Evolutionary conservation across 2,113 vertebrate genomes (phyloP).

Genomic region (Oxygymnocypris stewartii): DNA sequence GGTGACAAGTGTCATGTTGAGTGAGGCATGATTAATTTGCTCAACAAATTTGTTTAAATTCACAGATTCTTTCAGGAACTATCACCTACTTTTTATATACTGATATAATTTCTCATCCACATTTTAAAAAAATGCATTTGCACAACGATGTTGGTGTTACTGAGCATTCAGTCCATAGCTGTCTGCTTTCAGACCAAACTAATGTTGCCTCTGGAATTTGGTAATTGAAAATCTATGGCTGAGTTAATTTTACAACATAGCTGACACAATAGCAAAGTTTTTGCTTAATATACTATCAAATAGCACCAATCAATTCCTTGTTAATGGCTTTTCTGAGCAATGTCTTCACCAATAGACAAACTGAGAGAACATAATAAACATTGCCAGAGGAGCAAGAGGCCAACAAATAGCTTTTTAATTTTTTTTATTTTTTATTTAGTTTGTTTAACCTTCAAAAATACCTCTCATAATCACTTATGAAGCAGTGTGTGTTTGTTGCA

Average conservation of each 20-base stretch:
- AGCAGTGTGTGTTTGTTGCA: neutral
- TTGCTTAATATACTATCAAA: constrained; percentile 69
- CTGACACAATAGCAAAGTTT: constrained; percentile 68
- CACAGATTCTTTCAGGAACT: neutral
- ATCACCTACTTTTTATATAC: neutral
- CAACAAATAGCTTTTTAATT: neutral
- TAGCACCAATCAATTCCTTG: constrained; percentile 63
- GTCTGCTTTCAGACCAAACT: constrained; percentile 67
- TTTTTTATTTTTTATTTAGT: neutral
- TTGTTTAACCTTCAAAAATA: neutral
- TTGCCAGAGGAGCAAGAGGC: neutral
- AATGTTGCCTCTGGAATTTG: constrained; percentile 69
- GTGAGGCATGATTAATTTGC: neutral
- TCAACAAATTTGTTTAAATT: no score
- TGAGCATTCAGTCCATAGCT: constrained; percentile 62
- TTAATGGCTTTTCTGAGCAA: constrained; percentile 62
- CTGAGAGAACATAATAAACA: constrained; percentile 23
- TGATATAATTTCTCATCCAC: constrained; percentile 34
- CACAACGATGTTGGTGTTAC: constrained; percentile 56
- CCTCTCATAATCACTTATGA: neutral
- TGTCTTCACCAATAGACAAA: constrained; percentile 68
- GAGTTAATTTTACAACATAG: constrained; percentile 72
- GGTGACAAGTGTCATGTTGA: neutral
- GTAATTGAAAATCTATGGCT: constrained; percentile 80
- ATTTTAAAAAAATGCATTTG: constrained; percentile 55